Evolutionary conservation across 2,797 vertebrate genomes (phyloP).

Genomic region (Varecia variegata): DNA sequence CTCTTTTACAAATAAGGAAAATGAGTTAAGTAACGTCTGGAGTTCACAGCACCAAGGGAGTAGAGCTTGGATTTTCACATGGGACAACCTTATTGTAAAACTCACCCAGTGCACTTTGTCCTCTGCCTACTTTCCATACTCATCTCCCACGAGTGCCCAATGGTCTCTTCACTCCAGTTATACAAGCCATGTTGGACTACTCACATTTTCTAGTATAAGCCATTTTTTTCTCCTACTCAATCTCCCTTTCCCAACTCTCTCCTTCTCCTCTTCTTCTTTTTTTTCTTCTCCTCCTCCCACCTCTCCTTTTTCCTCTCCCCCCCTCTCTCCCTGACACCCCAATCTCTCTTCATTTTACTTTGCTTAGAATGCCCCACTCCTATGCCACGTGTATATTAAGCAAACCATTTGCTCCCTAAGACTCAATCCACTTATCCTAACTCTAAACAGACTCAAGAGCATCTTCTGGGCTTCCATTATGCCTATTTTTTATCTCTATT

Average conservation of each 20-base stretch:
- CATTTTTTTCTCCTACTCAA: not conserved
- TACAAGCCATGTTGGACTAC: rapidly evolving
- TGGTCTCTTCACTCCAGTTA: not conserved
- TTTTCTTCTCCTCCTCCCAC: not conserved
- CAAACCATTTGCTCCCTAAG: not conserved
- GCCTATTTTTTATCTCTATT: not conserved
- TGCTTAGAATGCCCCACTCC: not conserved
- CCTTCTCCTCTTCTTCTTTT: not conserved
- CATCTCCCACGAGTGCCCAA: not conserved
- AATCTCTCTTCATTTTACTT: not conserved
- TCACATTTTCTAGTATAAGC: not conserved
- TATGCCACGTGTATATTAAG: not conserved
- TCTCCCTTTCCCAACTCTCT: not conserved
- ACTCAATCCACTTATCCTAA: not conserved
- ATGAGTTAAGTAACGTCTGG: not conserved
- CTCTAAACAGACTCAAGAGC: not conserved
- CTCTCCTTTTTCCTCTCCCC: no score
- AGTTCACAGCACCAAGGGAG: not conserved
- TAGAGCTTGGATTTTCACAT: not conserved
- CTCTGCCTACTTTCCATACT: not conserved
- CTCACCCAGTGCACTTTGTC: not conserved
- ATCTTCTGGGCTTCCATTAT: not conserved
- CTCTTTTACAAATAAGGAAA: not conserved
- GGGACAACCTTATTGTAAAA: not conserved
- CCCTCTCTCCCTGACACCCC: not conserved